Percentiles rank a stretch among this genome's conserved stretches.
Evolutionary conservation across 1,140 invertebrate genomes (phyloP).

Genomic region (Heliconius congener): DNA sequence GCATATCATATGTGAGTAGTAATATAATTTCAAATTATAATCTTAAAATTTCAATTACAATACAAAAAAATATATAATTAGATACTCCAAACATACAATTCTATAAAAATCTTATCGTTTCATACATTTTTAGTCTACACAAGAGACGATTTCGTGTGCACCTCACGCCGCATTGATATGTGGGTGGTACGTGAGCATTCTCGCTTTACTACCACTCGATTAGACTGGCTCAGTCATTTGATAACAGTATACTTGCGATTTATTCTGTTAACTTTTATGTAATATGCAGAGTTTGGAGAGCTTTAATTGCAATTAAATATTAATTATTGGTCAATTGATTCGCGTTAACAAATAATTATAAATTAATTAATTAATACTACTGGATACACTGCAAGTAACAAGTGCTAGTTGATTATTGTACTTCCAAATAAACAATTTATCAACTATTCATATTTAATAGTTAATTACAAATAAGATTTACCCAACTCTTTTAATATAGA

Average conservation of each 20-base stretch:
- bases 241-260: constrained; percentile 34
- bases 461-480: too few species aligned
- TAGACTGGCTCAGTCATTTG: constrained; percentile 38
- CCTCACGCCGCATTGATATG: constrained; percentile 55
- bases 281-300: not conserved
- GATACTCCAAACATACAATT: not conserved
- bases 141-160: constrained; percentile 20
- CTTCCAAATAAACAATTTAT: too few species aligned
- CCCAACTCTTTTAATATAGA: too few species aligned
- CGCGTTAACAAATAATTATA: too few species aligned
- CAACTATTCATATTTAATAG: too few species aligned
- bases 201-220: constrained; percentile 44
- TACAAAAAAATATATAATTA: not conserved
- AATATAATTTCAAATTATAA: too few species aligned
- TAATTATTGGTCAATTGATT: too few species aligned
- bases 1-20: too few species aligned
- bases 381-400: too few species aligned
- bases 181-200: constrained; percentile 55
- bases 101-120: constrained; percentile 6
- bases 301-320: not conserved
- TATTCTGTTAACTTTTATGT: not conserved
- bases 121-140: constrained; percentile 3
- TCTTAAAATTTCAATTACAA: not conserved
- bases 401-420: too few species aligned
- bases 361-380: too few species aligned